Base-by-base conservation (phyloP, 2,888 invertebrate genomes). In the Coenonympha glycerion region DNA sequence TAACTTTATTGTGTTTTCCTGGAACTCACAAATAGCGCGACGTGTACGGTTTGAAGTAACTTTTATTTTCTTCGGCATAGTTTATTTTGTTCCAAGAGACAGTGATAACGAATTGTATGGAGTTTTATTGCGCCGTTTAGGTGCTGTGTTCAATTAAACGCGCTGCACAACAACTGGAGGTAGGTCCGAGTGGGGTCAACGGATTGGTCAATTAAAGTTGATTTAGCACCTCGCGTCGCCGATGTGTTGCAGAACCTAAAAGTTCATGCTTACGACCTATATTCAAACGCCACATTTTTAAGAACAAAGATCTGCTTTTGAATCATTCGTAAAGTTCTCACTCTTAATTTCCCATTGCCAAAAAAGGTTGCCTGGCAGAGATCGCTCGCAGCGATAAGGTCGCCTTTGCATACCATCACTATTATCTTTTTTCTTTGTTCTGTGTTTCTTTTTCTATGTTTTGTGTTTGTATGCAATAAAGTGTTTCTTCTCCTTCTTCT, bases 41-140 rank as follows among this genome's bases (percentile, higher is more conserved):
- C 71, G 81, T 79, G 75, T 77, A 74, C 67, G 68, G 68, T 79
- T 68, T 62, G 58, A 69, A 73, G 69, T 70, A 69, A 76, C 67
- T 76, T 76, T 75, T 79, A 76, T 79, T 76, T 74, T 75, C 70
- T 73, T 67, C 61, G 57, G 49, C 60, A 63, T 65, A 65, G 64
- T 70, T 73, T 68, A 69, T 71, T 71, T 71, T 64, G 62, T 58
- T 54, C 56, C 50, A 63, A 62, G 63, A 63, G 60, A 62, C 59
- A 61, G 61, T 64, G 69, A 71, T 71, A 69, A 65, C 63, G 65
- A 65, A 64, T 64, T 57, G 61, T 61, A 60, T 62, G 66, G 63
- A 65, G 64, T 71, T 61, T 61, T 63, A 60, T 59, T 52, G 66
- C 67, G 61, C 65, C 65, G 62, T 66, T 60, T 66, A 67, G 68